These are phyloP conservation scores for Drosophila mettleri DNA, from an alignment of 2,888 invertebrate species.

Conservation along the genomic window DNA sequence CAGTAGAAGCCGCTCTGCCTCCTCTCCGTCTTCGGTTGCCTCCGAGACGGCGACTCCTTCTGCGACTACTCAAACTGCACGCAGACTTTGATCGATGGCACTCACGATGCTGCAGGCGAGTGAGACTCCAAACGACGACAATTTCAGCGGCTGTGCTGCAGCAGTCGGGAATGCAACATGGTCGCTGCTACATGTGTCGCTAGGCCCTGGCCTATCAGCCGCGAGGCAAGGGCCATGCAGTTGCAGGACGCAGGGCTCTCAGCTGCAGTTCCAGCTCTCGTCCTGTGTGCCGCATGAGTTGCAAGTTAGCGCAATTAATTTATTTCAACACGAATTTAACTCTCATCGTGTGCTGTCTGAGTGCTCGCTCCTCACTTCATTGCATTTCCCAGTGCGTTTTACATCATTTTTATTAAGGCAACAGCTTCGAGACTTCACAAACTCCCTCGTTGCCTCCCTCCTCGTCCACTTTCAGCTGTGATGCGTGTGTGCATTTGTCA, in stretches of 20 bases:
- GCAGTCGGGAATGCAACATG: conserved; percentile 54
- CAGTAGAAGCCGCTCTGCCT: neutral
- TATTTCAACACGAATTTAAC: conserved; percentile 80
- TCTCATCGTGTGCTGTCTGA: conserved; percentile 72
- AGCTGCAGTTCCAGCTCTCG: conserved; percentile 8
- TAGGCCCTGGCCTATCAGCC: conserved; percentile 59
- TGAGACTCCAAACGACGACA: conserved; percentile 61
- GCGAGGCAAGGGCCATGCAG: neutral
- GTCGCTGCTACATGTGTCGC: conserved; percentile 42
- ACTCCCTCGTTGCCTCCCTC: neutral
- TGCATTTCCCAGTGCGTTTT: conserved; percentile 60
- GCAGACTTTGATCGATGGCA: conserved; percentile 79
- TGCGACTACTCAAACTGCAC: conserved; percentile 69
- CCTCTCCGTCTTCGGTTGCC: neutral
- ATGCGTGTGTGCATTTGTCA: conserved; percentile 28
- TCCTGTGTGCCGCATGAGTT: conserved; percentile 74
- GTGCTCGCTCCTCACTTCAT: conserved; percentile 56
- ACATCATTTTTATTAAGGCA: conserved; percentile 68
- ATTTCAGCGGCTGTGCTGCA: conserved; percentile 53
- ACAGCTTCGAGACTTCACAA: conserved; percentile 1
- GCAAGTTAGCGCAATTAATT: conserved; percentile 81
- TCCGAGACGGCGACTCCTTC: conserved; percentile 7
- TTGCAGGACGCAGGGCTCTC: conserved; percentile 11
- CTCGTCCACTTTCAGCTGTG: neutral
- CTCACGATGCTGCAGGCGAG: conserved; percentile 72